Conservation (phyloP, 1,140 invertebrate species). For the Trichogramma pretiosum region DNA sequence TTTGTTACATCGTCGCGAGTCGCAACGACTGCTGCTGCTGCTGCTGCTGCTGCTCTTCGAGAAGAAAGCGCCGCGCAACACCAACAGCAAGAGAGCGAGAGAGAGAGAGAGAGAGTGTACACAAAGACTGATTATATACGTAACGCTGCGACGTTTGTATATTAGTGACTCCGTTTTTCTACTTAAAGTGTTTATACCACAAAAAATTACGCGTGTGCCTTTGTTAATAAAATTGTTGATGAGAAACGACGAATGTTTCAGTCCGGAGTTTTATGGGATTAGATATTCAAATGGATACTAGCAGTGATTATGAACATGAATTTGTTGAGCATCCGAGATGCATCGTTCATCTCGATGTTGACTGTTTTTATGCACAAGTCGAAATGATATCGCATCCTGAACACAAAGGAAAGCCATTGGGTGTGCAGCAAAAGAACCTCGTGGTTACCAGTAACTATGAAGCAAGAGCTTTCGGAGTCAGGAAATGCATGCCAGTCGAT, state of each 20-base stretch:
- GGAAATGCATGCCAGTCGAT: conserved; percentile 62
- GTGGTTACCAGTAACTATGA: conserved; percentile 74
- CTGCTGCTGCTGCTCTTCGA: too few species aligned
- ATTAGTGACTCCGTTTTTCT: not conserved
- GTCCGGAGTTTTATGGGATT: conserved; percentile 13
- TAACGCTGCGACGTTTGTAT: not conserved
- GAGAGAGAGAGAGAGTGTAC: too few species aligned
- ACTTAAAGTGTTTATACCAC: not conserved
- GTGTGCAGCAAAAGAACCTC: conserved; percentile 70
- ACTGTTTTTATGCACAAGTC: conserved; percentile 78
- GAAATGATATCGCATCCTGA: conserved; percentile 64
- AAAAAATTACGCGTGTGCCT: not conserved
- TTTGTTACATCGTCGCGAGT: too few species aligned
- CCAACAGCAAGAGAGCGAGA: too few species aligned
- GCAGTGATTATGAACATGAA: conserved; percentile 28
- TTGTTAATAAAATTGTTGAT: not conserved
- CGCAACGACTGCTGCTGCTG: too few species aligned
- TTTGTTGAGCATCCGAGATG: conserved; percentile 47
- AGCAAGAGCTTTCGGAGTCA: conserved; percentile 60
- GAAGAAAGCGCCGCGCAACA: too few species aligned
- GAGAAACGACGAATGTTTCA: too few species aligned
- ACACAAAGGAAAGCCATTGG: conserved; percentile 55
- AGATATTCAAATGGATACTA: conserved; percentile 32
- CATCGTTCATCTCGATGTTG: conserved; percentile 69
- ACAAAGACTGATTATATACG: too few species aligned